These are phyloP conservation scores for Mormyrus proboscirostris DNA, from an alignment of 2,797 vertebrate species.

Conservation along the genomic window DNA sequence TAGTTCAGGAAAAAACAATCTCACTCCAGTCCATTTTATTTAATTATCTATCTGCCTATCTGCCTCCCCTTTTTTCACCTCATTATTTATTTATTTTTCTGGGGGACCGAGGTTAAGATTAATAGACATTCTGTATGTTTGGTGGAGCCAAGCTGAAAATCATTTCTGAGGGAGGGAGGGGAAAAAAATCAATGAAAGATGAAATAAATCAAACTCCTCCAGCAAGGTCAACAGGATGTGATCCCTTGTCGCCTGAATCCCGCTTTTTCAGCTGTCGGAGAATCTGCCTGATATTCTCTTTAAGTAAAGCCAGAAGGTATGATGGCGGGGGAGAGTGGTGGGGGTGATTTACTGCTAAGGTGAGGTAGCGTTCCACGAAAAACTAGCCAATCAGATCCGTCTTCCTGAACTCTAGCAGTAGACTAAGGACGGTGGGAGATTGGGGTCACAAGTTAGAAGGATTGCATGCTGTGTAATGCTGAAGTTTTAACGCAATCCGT, in stretches of 20 bases:
- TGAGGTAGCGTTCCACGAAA: constrained; percentile 22
- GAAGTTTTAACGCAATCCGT: neutral
- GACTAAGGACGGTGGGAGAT: constrained; percentile 10
- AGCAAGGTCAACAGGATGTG: constrained; percentile 73
- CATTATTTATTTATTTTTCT: constrained; percentile 1
- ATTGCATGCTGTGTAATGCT: neutral
- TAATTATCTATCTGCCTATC: neutral
- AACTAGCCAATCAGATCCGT: constrained; percentile 19
- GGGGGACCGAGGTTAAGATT: constrained; percentile 30
- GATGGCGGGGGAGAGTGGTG: neutral
- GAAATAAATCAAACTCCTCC: constrained; percentile 66
- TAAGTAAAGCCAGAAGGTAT: constrained; percentile 26
- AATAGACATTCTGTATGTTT: constrained; percentile 60
- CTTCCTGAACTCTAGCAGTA: neutral
- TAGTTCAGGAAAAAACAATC: constrained; percentile 56
- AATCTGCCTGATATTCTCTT: constrained; percentile 38
- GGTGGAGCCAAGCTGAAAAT: constrained; percentile 59
- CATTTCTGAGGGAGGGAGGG: constrained; percentile 38
- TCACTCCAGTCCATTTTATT: constrained; percentile 35
- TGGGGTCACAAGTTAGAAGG: neutral
- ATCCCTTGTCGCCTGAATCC: constrained; percentile 58
- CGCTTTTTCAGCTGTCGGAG: constrained; percentile 49
- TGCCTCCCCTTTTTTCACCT: neutral
- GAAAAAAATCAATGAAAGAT: constrained; percentile 63
- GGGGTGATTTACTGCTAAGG: neutral